phyloP scores from a whole-genome alignment of 2,888 invertebrate species.

The Boloria euphrosyne region DNA sequence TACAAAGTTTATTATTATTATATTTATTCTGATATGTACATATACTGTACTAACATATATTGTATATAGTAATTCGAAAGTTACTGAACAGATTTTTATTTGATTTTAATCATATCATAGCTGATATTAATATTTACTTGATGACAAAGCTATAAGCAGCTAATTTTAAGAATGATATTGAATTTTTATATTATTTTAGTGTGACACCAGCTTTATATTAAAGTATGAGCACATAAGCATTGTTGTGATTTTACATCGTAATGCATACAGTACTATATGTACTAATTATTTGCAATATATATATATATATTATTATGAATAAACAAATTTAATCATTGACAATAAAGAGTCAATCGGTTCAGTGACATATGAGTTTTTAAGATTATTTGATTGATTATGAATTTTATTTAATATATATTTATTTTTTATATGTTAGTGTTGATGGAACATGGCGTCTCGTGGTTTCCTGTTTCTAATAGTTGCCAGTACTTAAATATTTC shows the following conservation, averaged over 20 bases:
- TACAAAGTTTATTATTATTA: constrained; percentile 14
- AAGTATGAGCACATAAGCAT: constrained; percentile 56
- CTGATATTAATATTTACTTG: neutral
- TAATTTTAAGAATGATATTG: constrained; percentile 2
- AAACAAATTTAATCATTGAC: constrained; percentile 24
- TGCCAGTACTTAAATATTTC: constrained; percentile 7
- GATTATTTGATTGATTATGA: constrained; percentile 5
- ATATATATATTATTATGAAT: neutral
- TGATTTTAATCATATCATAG: constrained; percentile 8
- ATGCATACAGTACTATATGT: constrained; percentile 41
- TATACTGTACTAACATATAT: neutral
- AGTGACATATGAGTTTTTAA: constrained; percentile 61
- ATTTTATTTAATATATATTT: constrained; percentile 6
- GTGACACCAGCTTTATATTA: constrained; percentile 42
- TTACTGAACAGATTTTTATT: neutral
- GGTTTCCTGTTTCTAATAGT: neutral
- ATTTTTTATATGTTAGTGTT: neutral
- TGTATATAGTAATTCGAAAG: constrained; percentile 1
- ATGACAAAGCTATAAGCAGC: constrained; percentile 7
- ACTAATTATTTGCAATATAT: constrained; percentile 35
- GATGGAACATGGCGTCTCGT: neutral
- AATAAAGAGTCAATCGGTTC: constrained; percentile 53
- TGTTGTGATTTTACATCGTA: constrained; percentile 39
- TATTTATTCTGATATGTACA: constrained; percentile 13
- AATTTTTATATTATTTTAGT: constrained; percentile 24